Percentiles rank a stretch among this genome's conserved stretches.
Conservation (phyloP, 2,113 vertebrate species). For the Barnardius zonarius region DNA sequence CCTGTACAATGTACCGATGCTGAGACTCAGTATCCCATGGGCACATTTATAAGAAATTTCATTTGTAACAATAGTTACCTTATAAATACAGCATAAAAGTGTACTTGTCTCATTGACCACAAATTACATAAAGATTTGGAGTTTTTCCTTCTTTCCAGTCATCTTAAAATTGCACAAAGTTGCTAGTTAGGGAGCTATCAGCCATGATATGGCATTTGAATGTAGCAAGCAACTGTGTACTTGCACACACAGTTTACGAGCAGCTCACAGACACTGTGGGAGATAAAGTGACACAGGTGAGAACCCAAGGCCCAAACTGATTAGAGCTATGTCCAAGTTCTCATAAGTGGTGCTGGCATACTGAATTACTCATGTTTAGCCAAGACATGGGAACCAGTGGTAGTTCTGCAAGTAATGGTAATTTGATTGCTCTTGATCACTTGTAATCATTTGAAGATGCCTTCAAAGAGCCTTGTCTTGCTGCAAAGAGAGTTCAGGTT, state of each 20-base stretch:
- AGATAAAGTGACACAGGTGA: not conserved
- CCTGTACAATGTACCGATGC: not conserved
- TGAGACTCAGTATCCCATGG: not conserved
- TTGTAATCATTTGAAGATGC: not conserved
- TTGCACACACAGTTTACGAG: not conserved
- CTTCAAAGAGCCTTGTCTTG: not conserved
- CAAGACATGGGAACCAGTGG: not conserved
- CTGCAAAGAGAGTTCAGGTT: not conserved
- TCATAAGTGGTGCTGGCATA: not conserved
- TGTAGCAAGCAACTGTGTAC: not conserved
- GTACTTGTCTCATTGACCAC: not conserved
- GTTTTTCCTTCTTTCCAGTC: not conserved
- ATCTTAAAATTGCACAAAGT: not conserved
- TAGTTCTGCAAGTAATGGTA: not conserved
- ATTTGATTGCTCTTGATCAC: not conserved
- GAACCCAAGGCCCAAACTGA: not conserved
- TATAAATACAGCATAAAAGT: not conserved
- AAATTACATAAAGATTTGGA: not conserved
- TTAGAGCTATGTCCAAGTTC: not conserved
- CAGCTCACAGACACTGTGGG: not conserved
- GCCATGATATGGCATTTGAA: not conserved
- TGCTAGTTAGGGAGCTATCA: not conserved
- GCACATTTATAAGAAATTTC: not conserved
- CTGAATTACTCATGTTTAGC: not conserved
- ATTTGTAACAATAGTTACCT: not conserved